Evolutionary conservation across 2,113 vertebrate species (phyloP), one percentile per base, ranked within the genome.

Genomic region (Lamprologus ornatipinnis): DNA sequence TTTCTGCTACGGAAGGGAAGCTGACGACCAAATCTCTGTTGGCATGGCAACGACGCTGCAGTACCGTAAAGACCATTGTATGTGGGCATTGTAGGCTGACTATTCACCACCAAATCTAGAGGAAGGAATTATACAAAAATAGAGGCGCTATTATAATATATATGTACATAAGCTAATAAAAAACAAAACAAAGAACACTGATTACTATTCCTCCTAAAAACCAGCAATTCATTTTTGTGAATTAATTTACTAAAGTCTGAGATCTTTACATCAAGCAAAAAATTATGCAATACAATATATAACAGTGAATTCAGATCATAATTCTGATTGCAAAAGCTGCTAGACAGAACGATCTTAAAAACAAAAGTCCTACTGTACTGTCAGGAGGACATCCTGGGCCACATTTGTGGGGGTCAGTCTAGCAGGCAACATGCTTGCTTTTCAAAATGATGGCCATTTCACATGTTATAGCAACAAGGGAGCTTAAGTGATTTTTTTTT

Each of bases 31-130:
- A 15, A 40, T 21, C 10, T 7, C 4, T 1, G 91, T 94, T 90
- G 89, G 81, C 92, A 83, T 87, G 83, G 88, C 21, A 92, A 96
- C 94, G 82, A 91, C 49, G 89, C 88, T 17, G 5, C 1, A 28
- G 7, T 57, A 82, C 91, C 86, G 84, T 85, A 93, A 57, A 45
- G 9, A 6, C 3, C 3, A 1, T 6, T 13, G 2, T 54, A 17
- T 0, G 0, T 9, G 88, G 6, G 84, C 55, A 84, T n/a, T 1
- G 26, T 13, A 14, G 14, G 9, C 2, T 26, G 13, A 9, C 37
- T 73, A 6, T 45, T 9, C 15, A 45, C 40, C 33, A 70, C 1
- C 37, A 47, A 0, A 49, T 58, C 2, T 5, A 12, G 21, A 58
- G 6, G 1, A 40, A 70, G n/a, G 11, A 0, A 40, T 40, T 21